These are phyloP conservation scores for Heliothis subflexa DNA, from an alignment of 1,140 invertebrate genomes.

Conservation along the genomic window DNA sequence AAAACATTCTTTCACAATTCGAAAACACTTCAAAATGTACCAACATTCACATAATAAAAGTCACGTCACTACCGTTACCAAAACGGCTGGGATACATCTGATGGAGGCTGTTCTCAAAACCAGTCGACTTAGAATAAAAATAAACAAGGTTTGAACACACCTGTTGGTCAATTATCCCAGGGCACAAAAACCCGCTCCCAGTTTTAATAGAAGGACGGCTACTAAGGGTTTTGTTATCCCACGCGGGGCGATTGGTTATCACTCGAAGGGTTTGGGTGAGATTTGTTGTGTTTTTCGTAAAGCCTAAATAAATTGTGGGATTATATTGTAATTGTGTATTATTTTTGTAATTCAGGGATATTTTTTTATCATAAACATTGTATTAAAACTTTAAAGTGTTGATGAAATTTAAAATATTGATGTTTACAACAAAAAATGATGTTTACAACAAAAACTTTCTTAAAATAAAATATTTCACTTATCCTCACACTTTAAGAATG, in stretches of 20 bases:
- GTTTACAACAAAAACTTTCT: too few species aligned
- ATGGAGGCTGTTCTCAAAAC: slow-evolving; percentile 15
- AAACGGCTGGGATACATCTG: slow-evolving; percentile 16
- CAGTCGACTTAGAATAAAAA: slow-evolving; percentile 56
- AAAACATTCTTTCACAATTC: neutral
- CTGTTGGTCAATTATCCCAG: slow-evolving; percentile 76
- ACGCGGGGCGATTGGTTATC: slow-evolving; percentile 14
- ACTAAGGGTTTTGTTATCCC: slow-evolving; percentile 1
- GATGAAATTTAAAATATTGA: too few species aligned
- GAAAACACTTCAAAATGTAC: neutral
- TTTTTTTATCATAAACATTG: too few species aligned
- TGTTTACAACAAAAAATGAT: too few species aligned
- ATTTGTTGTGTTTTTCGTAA: neutral
- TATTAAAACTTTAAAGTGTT: too few species aligned
- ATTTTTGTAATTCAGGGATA: neutral
- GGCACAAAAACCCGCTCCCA: slow-evolving; percentile 57
- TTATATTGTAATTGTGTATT: neutral
- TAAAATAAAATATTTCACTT: too few species aligned
- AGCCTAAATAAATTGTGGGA: neutral
- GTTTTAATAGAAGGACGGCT: slow-evolving; percentile 37
- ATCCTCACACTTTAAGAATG: too few species aligned
- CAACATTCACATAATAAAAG: neutral
- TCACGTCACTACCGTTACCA: neutral
- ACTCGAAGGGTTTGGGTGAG: slow-evolving; percentile 6
- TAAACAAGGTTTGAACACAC: slow-evolving; percentile 68